A percentile compares a stretch with the other conserved stretches of the same genome.
Evolutionary conservation across 1,140 invertebrate genomes (phyloP).

Genomic region (Drosophila micromelanica): DNA sequence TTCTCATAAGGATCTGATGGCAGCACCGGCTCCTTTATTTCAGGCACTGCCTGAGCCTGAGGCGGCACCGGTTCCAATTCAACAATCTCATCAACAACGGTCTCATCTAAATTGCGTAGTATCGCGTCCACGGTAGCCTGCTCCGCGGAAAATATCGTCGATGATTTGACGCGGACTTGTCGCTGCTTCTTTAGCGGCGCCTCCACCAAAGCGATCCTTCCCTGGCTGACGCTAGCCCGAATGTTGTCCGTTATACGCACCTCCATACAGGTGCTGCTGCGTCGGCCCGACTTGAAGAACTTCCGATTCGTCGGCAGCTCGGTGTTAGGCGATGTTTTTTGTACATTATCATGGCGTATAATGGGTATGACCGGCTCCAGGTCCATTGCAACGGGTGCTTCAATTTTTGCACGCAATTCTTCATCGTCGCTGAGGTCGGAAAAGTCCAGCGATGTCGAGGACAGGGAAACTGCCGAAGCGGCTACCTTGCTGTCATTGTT

Average conservation of each 20-base stretch:
- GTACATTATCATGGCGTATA: conserved; percentile 47
- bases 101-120: conserved; percentile 70
- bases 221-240: conserved; percentile 66
- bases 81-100: conserved; percentile 64
- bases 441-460: conserved; percentile 40
- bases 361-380: conserved; percentile 73
- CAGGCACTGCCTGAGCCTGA: neutral
- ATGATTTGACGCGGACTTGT: conserved; percentile 57
- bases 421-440: conserved; percentile 66
- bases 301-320: conserved; percentile 49
- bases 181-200: conserved; percentile 41
- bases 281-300: conserved; percentile 73
- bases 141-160: conserved; percentile 72
- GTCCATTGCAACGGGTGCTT: conserved; percentile 12
- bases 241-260: conserved; percentile 76
- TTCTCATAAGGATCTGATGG: conserved; percentile 42
- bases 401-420: neutral
- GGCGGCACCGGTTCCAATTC: conserved; percentile 30
- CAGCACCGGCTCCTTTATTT: neutral
- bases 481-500: conserved; percentile 9
- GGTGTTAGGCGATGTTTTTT: conserved; percentile 7
- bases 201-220: conserved; percentile 69
- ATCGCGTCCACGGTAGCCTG: conserved; percentile 80
- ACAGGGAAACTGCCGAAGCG: neutral
- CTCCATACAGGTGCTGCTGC: conserved; percentile 71